phyloP scores from a whole-genome alignment of 2,797 vertebrate species.

The Furcifer pardalis region DNA sequence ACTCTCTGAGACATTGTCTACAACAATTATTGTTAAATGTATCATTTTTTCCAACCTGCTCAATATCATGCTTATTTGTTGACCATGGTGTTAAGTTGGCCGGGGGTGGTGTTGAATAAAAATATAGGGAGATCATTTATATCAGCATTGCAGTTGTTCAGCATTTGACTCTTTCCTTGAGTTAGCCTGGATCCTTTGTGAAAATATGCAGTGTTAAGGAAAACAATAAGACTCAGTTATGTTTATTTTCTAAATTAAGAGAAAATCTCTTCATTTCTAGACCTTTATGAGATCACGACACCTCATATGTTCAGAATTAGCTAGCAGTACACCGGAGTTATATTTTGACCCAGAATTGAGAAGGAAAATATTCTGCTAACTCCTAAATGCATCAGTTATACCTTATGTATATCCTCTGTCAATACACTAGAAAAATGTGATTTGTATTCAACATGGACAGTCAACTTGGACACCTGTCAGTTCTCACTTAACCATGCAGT shows the following conservation, averaged over 20 bases:
- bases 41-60: neutral
- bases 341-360: neutral
- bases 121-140: neutral
- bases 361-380: neutral
- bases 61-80: neutral
- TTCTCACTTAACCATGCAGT: too few relatives aligned
- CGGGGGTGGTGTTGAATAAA: neutral
- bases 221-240: accelerated
- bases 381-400: neutral
- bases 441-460: constrained; percentile 59
- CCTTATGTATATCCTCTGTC: neutral
- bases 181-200: neutral
- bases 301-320: neutral
- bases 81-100: neutral
- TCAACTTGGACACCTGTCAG: constrained; percentile 68
- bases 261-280: neutral
- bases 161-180: neutral
- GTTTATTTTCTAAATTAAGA: neutral
- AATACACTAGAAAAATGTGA: neutral
- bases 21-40: neutral
- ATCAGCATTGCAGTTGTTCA: neutral
- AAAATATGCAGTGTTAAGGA: neutral
- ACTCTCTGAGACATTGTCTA: neutral
- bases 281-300: accelerated
- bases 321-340: neutral